phyloP scores from a whole-genome alignment of 2,797 vertebrate species.

The Coreius guichenoti region DNA sequence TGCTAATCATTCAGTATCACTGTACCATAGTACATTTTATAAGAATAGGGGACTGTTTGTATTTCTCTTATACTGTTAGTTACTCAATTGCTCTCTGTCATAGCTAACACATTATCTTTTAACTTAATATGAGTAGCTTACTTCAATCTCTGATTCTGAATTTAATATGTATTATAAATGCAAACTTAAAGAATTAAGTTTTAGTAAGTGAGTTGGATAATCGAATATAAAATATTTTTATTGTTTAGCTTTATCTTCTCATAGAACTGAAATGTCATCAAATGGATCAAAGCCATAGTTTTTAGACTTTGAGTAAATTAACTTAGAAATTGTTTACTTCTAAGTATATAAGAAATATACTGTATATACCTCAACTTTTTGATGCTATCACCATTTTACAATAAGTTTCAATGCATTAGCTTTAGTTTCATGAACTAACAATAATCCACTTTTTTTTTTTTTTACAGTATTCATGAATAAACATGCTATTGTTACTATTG shows the following conservation, averaged over 20 bases:
- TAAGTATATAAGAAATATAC: neutral
- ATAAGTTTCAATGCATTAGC: too few relatives aligned
- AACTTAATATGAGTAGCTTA: neutral
- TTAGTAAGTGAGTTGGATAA: neutral
- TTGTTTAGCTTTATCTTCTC: neutral
- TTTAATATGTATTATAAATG: neutral
- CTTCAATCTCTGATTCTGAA: neutral
- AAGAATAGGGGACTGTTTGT: neutral
- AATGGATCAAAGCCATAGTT: neutral
- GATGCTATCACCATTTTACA: too few relatives aligned
- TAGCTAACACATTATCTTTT: neutral
- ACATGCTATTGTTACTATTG: too few relatives aligned
- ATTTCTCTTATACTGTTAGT: conserved; percentile 16
- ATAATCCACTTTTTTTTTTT: too few relatives aligned
- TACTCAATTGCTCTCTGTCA: neutral
- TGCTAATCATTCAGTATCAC: neutral
- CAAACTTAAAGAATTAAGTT: neutral
- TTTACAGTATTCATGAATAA: too few relatives aligned
- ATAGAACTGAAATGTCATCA: neutral
- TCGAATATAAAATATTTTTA: neutral
- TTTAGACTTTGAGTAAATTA: neutral
- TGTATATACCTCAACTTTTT: too few relatives aligned
- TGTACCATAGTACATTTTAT: neutral
- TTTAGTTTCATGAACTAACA: too few relatives aligned
- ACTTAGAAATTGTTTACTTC: neutral